Evolutionary conservation across 2,797 vertebrate species (phyloP).

Genomic region (Poeciliopsis presidionis): DNA sequence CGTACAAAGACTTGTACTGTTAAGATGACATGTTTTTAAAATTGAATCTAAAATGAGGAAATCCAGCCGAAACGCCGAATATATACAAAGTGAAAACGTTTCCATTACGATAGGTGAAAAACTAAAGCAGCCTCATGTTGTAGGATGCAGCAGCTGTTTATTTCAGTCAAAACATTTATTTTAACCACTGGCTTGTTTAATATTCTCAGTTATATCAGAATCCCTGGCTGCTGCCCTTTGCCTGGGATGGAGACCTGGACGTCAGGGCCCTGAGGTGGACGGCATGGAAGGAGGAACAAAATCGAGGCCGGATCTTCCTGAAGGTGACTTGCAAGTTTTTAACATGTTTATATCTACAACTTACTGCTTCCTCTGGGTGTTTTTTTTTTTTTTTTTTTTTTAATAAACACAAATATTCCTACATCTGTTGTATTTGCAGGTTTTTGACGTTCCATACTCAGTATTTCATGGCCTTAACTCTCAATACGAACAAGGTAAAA

Average conservation of each 20-base stretch:
- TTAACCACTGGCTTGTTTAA: not conserved
- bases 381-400: not conserved
- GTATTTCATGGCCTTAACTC: not conserved
- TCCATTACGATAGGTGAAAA: not conserved
- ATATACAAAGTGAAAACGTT: not conserved
- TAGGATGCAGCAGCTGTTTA: not conserved
- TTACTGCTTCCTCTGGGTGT: not conserved
- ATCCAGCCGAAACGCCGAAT: not conserved
- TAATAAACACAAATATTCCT: not conserved
- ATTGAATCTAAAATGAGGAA: not conserved
- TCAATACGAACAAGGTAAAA: conserved; percentile 38
- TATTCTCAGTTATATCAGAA: conserved; percentile 57
- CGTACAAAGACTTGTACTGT: not conserved
- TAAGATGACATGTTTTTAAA: not conserved
- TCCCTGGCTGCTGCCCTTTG: conserved; percentile 66
- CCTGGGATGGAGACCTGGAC: conserved; percentile 39
- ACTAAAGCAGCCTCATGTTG: not conserved
- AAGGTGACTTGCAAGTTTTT: conserved; percentile 49
- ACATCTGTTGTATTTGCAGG: conserved; percentile 34
- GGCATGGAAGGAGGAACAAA: conserved; percentile 26
- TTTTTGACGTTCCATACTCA: conserved; percentile 55
- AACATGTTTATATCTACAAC: not conserved
- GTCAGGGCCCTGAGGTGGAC: not conserved
- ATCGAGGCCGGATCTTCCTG: conserved; percentile 5
- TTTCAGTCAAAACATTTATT: not conserved